Conservation (phyloP, 2,888 invertebrate species). For the Temnothorax ravouxi region DNA sequence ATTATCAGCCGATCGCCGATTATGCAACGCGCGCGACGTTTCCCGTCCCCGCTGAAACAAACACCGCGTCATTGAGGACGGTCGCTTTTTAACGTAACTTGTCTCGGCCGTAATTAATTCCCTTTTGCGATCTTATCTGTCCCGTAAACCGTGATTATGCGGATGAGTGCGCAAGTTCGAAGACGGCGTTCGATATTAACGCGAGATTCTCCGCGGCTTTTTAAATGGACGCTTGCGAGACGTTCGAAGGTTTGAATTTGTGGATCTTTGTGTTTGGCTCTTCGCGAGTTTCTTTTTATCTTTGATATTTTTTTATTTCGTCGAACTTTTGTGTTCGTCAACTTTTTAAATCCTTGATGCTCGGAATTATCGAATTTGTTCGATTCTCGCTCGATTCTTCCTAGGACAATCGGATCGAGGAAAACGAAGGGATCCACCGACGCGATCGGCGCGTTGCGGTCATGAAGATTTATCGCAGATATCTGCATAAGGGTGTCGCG, state of each 20-base stretch:
- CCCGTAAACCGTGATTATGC: not conserved
- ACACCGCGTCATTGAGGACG: slow-evolving; percentile 33
- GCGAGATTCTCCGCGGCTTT: not conserved
- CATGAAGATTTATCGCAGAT: slow-evolving; percentile 44
- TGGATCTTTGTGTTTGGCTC: not conserved
- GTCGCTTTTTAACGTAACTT: slow-evolving; percentile 21
- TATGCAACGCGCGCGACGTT: slow-evolving; percentile 37
- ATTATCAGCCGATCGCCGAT: slow-evolving; percentile 32
- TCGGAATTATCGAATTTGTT: not conserved
- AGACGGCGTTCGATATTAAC: not conserved
- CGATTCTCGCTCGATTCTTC: not conserved
- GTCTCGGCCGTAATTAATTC: slow-evolving; percentile 35
- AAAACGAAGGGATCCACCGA: not conserved
- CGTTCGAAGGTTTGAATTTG: not conserved
- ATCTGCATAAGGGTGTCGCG: slow-evolving; percentile 49
- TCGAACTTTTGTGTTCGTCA: not conserved
- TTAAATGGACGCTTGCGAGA: not conserved
- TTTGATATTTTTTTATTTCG: too few relatives aligned
- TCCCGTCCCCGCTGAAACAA: slow-evolving; percentile 24
- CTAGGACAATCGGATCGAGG: too few relatives aligned
- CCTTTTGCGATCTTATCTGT: slow-evolving; percentile 7
- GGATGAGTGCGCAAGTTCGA: slow-evolving; percentile 22
- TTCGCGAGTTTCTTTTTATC: not conserved
- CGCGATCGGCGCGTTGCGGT: slow-evolving; percentile 5
- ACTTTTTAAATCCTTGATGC: not conserved